These are phyloP conservation scores for Coranthus polyacanthus DNA, from an alignment of 2,797 vertebrate species.

Conservation along the genomic window DNA sequence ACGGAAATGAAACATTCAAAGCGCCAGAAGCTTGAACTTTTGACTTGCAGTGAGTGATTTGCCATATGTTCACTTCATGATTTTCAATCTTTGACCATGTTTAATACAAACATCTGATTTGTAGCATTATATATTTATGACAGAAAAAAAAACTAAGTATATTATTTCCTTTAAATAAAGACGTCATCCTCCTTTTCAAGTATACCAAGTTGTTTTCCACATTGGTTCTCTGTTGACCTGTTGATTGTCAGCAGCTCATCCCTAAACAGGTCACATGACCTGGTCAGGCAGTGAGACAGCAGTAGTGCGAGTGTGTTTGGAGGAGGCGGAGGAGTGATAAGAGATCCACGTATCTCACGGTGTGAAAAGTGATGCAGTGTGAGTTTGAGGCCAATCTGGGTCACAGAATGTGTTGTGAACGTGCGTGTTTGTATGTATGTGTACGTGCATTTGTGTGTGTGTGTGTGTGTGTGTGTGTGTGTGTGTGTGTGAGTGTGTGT, in stretches of 20 bases:
- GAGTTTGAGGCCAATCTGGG: constrained; percentile 69
- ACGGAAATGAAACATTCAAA: no score
- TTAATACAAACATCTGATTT: no score
- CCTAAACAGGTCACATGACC: constrained; percentile 41
- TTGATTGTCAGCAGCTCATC: constrained; percentile 21
- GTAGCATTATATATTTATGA: no score
- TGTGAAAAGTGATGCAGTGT: constrained; percentile 57
- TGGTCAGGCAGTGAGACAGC: constrained; percentile 9
- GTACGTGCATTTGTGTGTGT: constrained; percentile 45
- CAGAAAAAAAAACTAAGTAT: no score
- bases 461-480: constrained; percentile 49
- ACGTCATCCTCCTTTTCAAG: no score
- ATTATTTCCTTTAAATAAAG: no score
- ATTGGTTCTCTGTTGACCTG: constrained; percentile 46
- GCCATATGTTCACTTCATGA: no score
- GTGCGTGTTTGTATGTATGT: constrained; percentile 41
- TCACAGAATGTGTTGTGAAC: constrained; percentile 59
- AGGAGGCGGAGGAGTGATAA: neutral
- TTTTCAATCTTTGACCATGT: no score
- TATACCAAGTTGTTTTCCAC: constrained; percentile 27
- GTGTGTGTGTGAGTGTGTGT: constrained; percentile 41
- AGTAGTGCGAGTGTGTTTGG: constrained; percentile 15
- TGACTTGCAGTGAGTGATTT: no score
- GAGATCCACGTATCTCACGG: constrained; percentile 42
- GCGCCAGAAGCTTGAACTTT: no score